phyloP scores from a whole-genome alignment of 1,140 invertebrate genomes.

The Drosophila micromelanica region DNA sequence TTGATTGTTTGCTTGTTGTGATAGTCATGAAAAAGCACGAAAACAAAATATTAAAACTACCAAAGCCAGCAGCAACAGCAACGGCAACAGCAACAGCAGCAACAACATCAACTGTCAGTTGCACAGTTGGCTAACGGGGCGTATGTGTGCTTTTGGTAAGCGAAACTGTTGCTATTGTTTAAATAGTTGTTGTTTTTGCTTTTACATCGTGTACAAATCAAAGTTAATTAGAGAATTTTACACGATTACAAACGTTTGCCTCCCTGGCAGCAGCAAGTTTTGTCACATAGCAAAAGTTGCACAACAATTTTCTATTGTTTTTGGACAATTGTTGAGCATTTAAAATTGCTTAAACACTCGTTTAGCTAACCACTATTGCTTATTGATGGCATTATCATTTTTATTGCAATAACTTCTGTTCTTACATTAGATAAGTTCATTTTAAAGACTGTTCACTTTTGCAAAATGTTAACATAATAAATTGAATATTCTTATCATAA shows the following conservation, averaged over 20 bases:
- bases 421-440: background rate
- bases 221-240: constrained; percentile 37
- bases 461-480: background rate
- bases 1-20: constrained; percentile 64
- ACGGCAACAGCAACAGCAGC: constrained; percentile 1
- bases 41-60: constrained; percentile 26
- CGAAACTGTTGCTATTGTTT: constrained; percentile 11
- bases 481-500: too few relatives aligned
- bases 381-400: constrained; percentile 13
- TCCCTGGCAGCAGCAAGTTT: constrained; percentile 3
- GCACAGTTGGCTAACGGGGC: constrained; percentile 12
- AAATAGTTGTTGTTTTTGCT: constrained; percentile 7
- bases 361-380: constrained; percentile 11
- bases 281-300: constrained; percentile 14
- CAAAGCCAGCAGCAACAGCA: constrained; percentile 2
- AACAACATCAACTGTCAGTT: constrained; percentile 28
- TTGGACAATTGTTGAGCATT: constrained; percentile 3
- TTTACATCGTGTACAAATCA: constrained; percentile 34
- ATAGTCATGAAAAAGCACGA: constrained; percentile 40
- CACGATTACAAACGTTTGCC: constrained; percentile 19
- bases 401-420: background rate
- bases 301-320: constrained; percentile 6
- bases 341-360: constrained; percentile 13
- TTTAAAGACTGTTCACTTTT: background rate
- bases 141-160: constrained; percentile 9